Evolutionary conservation across 2,888 invertebrate genomes (phyloP).

Genomic region (Allophyes oxyacanthae): DNA sequence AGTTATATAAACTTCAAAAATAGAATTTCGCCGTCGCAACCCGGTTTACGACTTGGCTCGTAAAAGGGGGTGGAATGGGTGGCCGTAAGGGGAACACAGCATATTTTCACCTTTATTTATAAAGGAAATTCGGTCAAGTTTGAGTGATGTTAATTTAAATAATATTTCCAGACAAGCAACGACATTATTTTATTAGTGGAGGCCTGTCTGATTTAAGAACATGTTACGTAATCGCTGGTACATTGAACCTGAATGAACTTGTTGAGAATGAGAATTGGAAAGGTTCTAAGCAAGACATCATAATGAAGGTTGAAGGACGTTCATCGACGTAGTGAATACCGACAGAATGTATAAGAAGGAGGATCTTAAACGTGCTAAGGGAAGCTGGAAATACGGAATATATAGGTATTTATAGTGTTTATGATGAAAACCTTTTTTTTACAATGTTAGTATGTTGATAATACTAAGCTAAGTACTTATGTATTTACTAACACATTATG

Average conservation of each 20-base stretch:
- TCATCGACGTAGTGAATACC: too few species aligned
- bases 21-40: slow-evolving; percentile 78
- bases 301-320: too few species aligned
- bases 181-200: slow-evolving; percentile 12
- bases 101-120: slow-evolving; percentile 78
- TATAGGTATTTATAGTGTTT: too few species aligned
- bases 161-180: slow-evolving; percentile 33
- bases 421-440: too few species aligned
- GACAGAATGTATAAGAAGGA: too few species aligned
- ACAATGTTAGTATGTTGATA: too few species aligned
- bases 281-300: neutral
- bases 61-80: slow-evolving; percentile 72
- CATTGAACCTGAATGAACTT: slow-evolving; percentile 6
- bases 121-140: slow-evolving; percentile 70
- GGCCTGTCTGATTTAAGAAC: slow-evolving; percentile 1
- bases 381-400: too few species aligned
- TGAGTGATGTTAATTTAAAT: slow-evolving; percentile 61
- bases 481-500: too few species aligned
- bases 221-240: slow-evolving; percentile 13
- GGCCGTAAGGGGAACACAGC: slow-evolving; percentile 67
- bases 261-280: neutral
- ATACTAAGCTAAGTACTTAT: too few species aligned
- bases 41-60: slow-evolving; percentile 76
- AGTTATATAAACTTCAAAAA: slow-evolving; percentile 82
- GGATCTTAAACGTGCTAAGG: too few species aligned